phyloP scores from a whole-genome alignment of 2,888 invertebrate species.

The Molorchus minor region DNA sequence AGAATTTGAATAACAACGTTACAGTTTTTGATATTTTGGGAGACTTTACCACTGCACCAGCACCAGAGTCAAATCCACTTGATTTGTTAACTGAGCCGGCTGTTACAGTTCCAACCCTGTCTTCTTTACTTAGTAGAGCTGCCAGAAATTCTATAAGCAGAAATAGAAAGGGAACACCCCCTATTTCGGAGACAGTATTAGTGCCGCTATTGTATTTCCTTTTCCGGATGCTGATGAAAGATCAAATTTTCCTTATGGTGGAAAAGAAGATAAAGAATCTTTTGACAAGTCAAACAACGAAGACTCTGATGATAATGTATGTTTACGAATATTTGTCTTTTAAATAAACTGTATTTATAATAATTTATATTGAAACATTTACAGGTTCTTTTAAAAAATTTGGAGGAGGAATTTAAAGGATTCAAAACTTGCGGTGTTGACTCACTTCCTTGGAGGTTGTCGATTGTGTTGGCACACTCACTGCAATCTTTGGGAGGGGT shows the following conservation, averaged over 20 bases:
- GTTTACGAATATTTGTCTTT: too few relatives aligned
- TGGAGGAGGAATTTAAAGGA: slow-evolving; percentile 53
- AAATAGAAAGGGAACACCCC: slow-evolving; percentile 70
- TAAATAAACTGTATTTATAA: too few relatives aligned
- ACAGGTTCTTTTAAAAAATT: slow-evolving; percentile 38
- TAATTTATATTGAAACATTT: slow-evolving; percentile 14
- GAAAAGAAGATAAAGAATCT: slow-evolving; percentile 59
- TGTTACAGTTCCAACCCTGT: slow-evolving; percentile 74
- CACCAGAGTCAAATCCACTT: slow-evolving; percentile 64
- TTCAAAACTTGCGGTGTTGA: slow-evolving; percentile 79
- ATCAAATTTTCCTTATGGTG: slow-evolving; percentile 66
- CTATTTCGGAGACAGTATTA: slow-evolving; percentile 79
- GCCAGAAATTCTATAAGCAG: slow-evolving; percentile 61
- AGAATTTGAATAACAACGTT: slow-evolving; percentile 68
- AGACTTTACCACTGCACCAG: slow-evolving; percentile 60
- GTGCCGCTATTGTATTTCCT: slow-evolving; percentile 79
- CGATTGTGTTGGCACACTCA: slow-evolving; percentile 77
- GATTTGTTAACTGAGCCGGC: slow-evolving; percentile 81
- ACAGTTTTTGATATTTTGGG: slow-evolving; percentile 67
- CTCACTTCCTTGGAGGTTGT: slow-evolving; percentile 83
- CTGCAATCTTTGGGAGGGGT: slow-evolving; percentile 79
- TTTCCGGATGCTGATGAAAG: slow-evolving; percentile 88
- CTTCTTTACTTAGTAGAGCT: slow-evolving; percentile 67
- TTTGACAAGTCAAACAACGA: slow-evolving; percentile 17
- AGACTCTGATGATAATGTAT: too few relatives aligned